Conservation (phyloP, 1,140 invertebrate genomes). For the Homarus americanus region DNA sequence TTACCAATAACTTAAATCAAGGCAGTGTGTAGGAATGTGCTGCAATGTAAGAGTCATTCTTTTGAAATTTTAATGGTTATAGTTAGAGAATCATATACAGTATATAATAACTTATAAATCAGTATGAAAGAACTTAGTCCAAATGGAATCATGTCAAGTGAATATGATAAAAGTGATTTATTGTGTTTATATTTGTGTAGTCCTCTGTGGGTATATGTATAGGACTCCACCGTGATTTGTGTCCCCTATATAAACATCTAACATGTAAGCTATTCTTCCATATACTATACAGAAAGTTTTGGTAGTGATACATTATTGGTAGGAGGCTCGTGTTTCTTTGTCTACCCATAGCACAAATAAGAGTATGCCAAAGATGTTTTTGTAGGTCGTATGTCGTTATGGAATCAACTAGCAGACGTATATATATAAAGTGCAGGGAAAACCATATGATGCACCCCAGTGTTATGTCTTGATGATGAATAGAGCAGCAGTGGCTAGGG, state of each 20-base stretch:
- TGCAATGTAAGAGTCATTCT: neutral
- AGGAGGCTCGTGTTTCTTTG: neutral
- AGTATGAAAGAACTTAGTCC: neutral
- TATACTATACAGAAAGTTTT: constrained; percentile 7
- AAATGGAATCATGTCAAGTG: constrained; percentile 11
- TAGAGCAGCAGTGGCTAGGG: neutral
- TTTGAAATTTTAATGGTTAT: neutral
- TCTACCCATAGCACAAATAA: constrained; percentile 7
- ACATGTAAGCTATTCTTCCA: constrained; percentile 4
- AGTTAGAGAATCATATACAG: neutral
- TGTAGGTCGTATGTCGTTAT: neutral
- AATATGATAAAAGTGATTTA: neutral
- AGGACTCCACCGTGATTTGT: constrained; percentile 12
- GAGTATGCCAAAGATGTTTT: constrained; percentile 12
- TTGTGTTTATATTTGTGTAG: neutral
- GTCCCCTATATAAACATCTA: neutral
- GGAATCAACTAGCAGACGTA: neutral
- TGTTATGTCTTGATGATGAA: neutral
- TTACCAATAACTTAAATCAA: neutral
- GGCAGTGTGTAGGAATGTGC: neutral
- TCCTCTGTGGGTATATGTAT: constrained; percentile 3
- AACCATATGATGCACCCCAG: neutral
- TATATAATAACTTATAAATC: neutral
- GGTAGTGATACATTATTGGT: neutral
- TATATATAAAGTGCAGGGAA: neutral